Evolutionary conservation across 35 echinoderm and acorn worm genomes (phyloP).

Genomic region (Stichopus chloronotus): DNA sequence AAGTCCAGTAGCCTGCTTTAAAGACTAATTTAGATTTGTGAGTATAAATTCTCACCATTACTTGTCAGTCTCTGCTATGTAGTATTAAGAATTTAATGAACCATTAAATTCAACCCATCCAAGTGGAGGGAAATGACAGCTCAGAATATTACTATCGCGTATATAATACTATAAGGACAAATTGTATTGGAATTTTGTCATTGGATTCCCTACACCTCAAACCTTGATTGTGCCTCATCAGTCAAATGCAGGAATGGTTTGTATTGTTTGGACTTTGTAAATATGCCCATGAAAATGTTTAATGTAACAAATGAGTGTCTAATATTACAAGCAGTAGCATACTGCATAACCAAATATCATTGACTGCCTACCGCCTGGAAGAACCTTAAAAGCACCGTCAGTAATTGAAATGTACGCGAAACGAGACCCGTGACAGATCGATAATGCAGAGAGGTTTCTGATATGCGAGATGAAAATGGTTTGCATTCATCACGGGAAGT

Average conservation of each 20-base stretch:
- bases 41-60: no score
- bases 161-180: neutral
- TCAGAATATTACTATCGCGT: no score
- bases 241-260: neutral
- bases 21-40: no score
- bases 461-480: slow-evolving; percentile 54
- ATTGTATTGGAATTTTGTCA: no score
- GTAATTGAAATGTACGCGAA: slow-evolving; percentile 55
- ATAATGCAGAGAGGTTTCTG: slow-evolving; percentile 58
- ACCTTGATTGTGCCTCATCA: slow-evolving; percentile 20
- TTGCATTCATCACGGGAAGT: slow-evolving; percentile 59
- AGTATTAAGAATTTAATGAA: no score
- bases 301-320: slow-evolving; percentile 50
- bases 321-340: neutral
- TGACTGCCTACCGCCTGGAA: slow-evolving; percentile 13
- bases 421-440: slow-evolving; percentile 55
- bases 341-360: slow-evolving; percentile 21
- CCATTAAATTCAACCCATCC: no score
- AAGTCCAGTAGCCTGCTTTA: no score
- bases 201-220: neutral
- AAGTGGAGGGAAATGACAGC: no score
- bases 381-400: slow-evolving; percentile 46
- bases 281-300: slow-evolving; percentile 29
- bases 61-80: no score
- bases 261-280: slow-evolving; percentile 15